Base-by-base conservation (phyloP, 2,888 invertebrate genomes). In the Megamerina dolium region DNA sequence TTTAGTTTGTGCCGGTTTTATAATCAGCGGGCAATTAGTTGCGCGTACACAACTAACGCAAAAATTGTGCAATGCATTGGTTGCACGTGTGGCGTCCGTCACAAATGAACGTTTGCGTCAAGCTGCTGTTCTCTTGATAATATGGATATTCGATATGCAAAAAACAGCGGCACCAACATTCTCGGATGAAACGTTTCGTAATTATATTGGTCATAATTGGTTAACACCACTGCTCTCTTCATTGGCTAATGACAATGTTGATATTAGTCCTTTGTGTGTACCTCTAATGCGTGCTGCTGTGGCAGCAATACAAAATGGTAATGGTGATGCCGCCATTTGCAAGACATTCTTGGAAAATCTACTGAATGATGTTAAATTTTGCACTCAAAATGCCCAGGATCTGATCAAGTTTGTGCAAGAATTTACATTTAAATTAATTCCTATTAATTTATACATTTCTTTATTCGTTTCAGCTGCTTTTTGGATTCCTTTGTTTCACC, bases 121-220 rank as follows among this genome's bases (percentile, higher is more conserved):
- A 3, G 85, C 88, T 60, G 77, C 81, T 0, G 69, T 82, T 8
- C 66, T 84, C 29, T 69, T 87, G 12, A 68, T 90, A 18, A 72
- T 82, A n/a, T 74, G 85, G 52, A 73, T 89, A 37, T 86, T 82
- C 59, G 82, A 83, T 50, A 77, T 77, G 12, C 86, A 88, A 43
- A 61, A 66, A 12, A 60, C 67, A 45, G 73, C 75, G 29, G 59
- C 76, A 2, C 73, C 61, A 0, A 61, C 58, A 9, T 73, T 86
- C 37, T 73, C 80, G 0, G 68, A 75, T 12, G 70, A 69, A 21
- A 73, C 81, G 2, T 61, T 84, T 3, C 58, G 68, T 18, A 75
- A 77, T 57, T 65, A 80, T 10, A 64, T 74, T 0, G 59, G 64
- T 30, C 67, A 70, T 12, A 58, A 70, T 6, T 77, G 77, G 76